Evolutionary conservation across 2,113 vertebrate genomes (phyloP), one percentile per base, ranked within the genome.

Genomic region (Pseudorhombus dupliciocellatus): DNA sequence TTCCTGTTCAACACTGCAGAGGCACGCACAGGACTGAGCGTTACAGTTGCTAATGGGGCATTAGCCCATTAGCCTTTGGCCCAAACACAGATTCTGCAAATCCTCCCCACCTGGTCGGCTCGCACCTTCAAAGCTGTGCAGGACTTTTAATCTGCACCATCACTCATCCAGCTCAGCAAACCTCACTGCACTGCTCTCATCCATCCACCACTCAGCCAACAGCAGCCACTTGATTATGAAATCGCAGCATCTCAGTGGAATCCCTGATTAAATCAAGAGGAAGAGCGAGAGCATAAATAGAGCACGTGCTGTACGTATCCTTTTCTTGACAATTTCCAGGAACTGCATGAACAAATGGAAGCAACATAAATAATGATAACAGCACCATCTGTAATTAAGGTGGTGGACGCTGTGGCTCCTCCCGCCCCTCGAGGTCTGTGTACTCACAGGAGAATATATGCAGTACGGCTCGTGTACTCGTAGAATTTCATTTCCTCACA

Each of bases 301-400:
- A 56, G 54, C 54, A 75, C 69, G 52, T 1, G 30, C 48, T 75
- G 67, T 66, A 69, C 44, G 60, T n/a, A n/a, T n/a, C n/a, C n/a
- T n/a, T n/a, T n/a, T n/a, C n/a, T n/a, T n/a, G n/a, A n/a, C n/a
- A n/a, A 26, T 34, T 15, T 62, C 11, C 12, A 52, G 3, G 37
- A 44, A 14, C 14, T 31, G 10, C 40, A 7, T 42, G 10, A 14
- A 57, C 10, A 63, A 58, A 59, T 64, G 15, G 21, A n/a, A 52
- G 4, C n/a, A 55, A 20, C 50, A 21, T 3, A 2, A 50, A 4
- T 9, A 52, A 22, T 10, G 16, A 31, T 50, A 46, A 30, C n/a
- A 54, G 52, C 3, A 21, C 25, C 5, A 54, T 70, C 11, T 52
- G 21, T 74, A 64, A 74, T 70, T 70, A 30, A 46, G 20, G 48